Evolutionary conservation across 2,888 invertebrate genomes (phyloP).

Genomic region (Philaethria dido): DNA sequence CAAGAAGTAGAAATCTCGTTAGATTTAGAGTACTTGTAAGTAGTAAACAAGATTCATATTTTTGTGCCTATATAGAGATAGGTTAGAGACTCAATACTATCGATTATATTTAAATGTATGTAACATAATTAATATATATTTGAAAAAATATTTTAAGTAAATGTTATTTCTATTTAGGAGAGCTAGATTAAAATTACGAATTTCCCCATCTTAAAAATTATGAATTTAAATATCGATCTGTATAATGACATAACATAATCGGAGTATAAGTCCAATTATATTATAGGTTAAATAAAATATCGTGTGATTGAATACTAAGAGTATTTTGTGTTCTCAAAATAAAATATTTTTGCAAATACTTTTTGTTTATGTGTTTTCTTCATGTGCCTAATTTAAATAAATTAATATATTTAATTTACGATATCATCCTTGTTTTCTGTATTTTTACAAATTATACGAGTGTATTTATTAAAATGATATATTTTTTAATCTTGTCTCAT

Average conservation of each 20-base stretch:
- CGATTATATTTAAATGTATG: not conserved
- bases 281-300: slow-evolving; percentile 11
- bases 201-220: not conserved
- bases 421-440: too few species aligned
- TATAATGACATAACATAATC: slow-evolving; percentile 11
- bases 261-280: slow-evolving; percentile 12
- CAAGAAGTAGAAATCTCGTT: slow-evolving; percentile 5
- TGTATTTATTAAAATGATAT: too few species aligned
- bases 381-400: too few species aligned
- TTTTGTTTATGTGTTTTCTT: slow-evolving; percentile 7
- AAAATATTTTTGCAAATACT: slow-evolving; percentile 43
- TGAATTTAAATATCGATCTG: slow-evolving; percentile 9
- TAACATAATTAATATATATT: not conserved
- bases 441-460: too few species aligned
- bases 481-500: too few species aligned
- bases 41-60: not conserved
- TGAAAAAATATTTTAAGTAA: slow-evolving; percentile 7
- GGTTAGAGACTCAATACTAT: not conserved
- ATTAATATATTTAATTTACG: too few species aligned
- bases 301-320: slow-evolving; percentile 26
- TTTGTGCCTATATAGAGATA: slow-evolving; percentile 19
- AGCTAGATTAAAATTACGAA: slow-evolving; percentile 3
- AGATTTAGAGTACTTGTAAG: slow-evolving; percentile 2
- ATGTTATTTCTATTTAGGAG: not conserved
- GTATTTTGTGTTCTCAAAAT: slow-evolving; percentile 40